Percentiles rank a stretch among this genome's conserved stretches.
Conservation (phyloP, 1,140 invertebrate species). For the Drosophila malerkotliana region DNA sequence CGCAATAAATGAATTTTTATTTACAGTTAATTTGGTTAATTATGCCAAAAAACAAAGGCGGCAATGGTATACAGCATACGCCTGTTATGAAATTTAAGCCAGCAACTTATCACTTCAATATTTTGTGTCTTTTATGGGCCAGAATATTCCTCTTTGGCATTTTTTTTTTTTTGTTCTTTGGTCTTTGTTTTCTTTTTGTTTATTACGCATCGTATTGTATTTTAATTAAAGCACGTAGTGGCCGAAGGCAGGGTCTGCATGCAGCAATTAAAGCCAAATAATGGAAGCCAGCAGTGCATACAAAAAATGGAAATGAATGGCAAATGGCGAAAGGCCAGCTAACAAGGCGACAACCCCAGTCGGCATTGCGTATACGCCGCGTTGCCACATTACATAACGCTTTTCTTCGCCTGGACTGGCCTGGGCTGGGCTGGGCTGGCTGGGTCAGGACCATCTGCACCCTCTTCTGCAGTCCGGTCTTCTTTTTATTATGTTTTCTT, state of each 20-base stretch:
- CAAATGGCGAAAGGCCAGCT: constrained; percentile 49
- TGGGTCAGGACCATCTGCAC: not conserved
- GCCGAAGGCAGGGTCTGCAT: constrained; percentile 36
- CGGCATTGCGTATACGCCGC: constrained; percentile 73
- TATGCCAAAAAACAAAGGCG: constrained; percentile 41
- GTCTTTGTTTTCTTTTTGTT: constrained; percentile 5
- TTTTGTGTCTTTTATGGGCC: constrained; percentile 7
- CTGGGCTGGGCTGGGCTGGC: not conserved
- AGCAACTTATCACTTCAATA: constrained; percentile 59
- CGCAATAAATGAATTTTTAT: constrained; percentile 67
- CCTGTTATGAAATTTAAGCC: constrained; percentile 59
- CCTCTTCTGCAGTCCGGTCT: constrained; percentile 10
- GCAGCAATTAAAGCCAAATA: constrained; percentile 81
- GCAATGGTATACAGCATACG: constrained; percentile 21
- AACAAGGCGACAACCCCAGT: constrained; percentile 63
- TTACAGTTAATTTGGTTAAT: constrained; percentile 73
- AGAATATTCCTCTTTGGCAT: not conserved
- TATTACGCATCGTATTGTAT: constrained; percentile 48
- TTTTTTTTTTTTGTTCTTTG: not conserved
- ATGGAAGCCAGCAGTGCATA: constrained; percentile 75
- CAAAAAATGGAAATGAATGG: constrained; percentile 78
- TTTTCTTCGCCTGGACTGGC: constrained; percentile 51
- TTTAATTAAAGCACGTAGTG: constrained; percentile 77
- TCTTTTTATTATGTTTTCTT: constrained; percentile 13
- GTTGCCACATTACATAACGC: constrained; percentile 69